These are phyloP conservation scores for Scaptomyza caliginosa DNA, from an alignment of 2,888 invertebrate species.

Conservation along the genomic window DNA sequence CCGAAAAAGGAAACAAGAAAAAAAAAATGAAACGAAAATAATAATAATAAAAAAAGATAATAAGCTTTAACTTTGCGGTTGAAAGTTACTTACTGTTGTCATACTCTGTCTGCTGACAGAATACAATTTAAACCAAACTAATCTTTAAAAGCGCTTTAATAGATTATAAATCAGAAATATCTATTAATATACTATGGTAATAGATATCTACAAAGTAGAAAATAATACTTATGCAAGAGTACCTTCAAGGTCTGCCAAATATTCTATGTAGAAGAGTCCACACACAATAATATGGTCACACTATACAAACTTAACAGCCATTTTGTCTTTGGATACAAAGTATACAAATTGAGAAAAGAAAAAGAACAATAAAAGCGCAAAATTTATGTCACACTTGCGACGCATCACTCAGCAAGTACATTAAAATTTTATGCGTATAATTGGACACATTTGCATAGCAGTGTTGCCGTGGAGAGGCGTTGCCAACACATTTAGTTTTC, in stretches of 20 bases:
- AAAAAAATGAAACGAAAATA: slow-evolving; percentile 5
- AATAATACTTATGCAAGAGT: too few relatives aligned
- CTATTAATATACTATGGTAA: too few relatives aligned
- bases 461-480: slow-evolving; percentile 11
- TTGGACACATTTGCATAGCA: background rate
- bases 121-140: background rate
- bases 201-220: too few relatives aligned
- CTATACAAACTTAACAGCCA: background rate
- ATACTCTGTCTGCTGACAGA: slow-evolving; percentile 6
- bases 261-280: too few relatives aligned
- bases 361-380: background rate
- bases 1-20: background rate
- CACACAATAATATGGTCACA: background rate
- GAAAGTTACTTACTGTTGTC: background rate
- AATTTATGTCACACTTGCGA: background rate
- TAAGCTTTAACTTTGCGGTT: background rate
- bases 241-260: too few relatives aligned
- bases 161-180: too few relatives aligned
- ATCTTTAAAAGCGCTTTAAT: background rate
- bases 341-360: background rate
- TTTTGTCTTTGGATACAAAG: background rate
- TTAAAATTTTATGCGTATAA: background rate
- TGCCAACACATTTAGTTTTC: slow-evolving; percentile 66
- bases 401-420: background rate
- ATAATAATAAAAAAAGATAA: slow-evolving; percentile 3